These are phyloP conservation scores for Eulacestoma nigropectus DNA, from an alignment of 2,113 vertebrate species.

Conservation along the genomic window DNA sequence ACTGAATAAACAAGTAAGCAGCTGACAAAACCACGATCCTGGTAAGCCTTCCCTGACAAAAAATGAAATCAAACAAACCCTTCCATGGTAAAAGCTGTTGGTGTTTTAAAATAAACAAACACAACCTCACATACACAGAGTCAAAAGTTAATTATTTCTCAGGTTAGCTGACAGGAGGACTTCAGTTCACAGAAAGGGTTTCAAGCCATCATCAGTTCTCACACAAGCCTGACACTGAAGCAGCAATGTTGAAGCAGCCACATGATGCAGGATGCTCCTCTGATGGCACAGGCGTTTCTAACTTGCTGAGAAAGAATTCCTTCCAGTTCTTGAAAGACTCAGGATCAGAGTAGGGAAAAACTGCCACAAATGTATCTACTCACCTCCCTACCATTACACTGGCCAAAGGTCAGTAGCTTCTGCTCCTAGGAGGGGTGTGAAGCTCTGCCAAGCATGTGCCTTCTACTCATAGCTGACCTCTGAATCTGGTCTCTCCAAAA, in stretches of 20 bases:
- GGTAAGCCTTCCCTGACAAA: background rate
- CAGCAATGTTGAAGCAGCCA: background rate
- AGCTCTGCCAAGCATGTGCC: background rate
- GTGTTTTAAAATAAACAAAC: background rate
- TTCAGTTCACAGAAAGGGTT: background rate
- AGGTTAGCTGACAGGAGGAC: background rate
- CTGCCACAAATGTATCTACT: background rate
- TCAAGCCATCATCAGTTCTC: background rate
- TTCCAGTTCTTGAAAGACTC: background rate
- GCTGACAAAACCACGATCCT: background rate
- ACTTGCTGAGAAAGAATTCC: background rate
- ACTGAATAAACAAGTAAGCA: background rate
- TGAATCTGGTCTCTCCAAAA: background rate
- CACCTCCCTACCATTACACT: accelerated
- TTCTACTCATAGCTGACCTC: background rate
- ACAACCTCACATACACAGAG: background rate
- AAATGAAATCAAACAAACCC: background rate
- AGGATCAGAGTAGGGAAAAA: background rate
- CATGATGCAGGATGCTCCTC: background rate
- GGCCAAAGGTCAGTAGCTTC: background rate
- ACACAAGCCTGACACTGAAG: background rate
- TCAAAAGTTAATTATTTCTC: background rate
- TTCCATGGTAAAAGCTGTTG: background rate
- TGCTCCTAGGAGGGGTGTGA: background rate
- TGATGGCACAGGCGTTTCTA: background rate